Conservation (phyloP, 2,888 invertebrate genomes). For the Hylaea fasciaria region DNA sequence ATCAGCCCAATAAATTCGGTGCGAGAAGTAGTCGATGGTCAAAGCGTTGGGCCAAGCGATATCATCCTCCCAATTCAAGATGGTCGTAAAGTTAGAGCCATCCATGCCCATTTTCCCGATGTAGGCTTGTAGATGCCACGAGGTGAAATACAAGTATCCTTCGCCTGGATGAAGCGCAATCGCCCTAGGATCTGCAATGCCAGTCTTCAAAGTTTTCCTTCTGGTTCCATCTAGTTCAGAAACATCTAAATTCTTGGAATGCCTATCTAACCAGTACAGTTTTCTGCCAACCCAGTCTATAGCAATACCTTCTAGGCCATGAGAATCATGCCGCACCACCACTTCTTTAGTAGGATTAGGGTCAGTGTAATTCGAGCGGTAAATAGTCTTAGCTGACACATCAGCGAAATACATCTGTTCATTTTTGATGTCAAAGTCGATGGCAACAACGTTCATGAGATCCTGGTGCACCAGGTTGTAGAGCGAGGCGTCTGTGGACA, state of each 20-base stretch:
- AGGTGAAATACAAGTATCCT: slow-evolving; percentile 97
- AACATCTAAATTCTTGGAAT: slow-evolving; percentile 97
- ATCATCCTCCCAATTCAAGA: slow-evolving; percentile 96
- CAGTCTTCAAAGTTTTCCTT: slow-evolving; percentile 94
- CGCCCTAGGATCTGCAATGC: slow-evolving; percentile 97
- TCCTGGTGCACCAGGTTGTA: slow-evolving; percentile 97
- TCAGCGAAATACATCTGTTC: slow-evolving; percentile 97
- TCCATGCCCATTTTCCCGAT: slow-evolving; percentile 99
- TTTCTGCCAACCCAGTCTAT: slow-evolving; percentile 98
- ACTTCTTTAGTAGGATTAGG: slow-evolving; percentile 89
- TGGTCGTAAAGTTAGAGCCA: slow-evolving; percentile 94
- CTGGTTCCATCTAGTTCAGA: slow-evolving; percentile 96
- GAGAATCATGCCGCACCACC: slow-evolving; percentile 95
- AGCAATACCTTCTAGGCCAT: slow-evolving; percentile 98
- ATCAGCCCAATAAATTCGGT: slow-evolving; percentile 98
- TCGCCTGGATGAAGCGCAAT: slow-evolving; percentile 97
- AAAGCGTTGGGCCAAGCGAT: slow-evolving; percentile 99
- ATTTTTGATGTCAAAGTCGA: slow-evolving; percentile 95
- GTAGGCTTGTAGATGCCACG: slow-evolving; percentile 98
- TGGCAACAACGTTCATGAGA: slow-evolving; percentile 97
- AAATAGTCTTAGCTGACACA: slow-evolving; percentile 97
- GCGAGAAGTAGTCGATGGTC: slow-evolving; percentile 98
- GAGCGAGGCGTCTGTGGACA: slow-evolving; percentile 94
- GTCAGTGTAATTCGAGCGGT: slow-evolving; percentile 87
- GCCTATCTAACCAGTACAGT: slow-evolving; percentile 98